Evolutionary conservation across 2,113 vertebrate species (phyloP), one percentile per base, ranked within the genome.

Genomic region (Sceloporus tristichus): DNA sequence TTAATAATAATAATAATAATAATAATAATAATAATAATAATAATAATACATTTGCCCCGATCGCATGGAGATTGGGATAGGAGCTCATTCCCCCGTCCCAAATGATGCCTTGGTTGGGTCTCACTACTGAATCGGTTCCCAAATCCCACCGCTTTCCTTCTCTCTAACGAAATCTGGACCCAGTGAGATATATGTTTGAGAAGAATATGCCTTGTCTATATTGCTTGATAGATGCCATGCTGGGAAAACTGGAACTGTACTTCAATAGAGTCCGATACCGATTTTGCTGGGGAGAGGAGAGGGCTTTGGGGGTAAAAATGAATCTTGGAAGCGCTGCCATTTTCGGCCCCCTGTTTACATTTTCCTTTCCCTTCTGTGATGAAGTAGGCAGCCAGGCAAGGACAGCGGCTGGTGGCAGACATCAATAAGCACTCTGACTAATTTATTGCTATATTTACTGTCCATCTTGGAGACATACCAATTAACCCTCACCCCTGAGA

Each of bases 381-480:
- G 73, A 86, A 76, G 79, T 42, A 27, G 16, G n/a, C 53, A 40
- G 54, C 25, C 34, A 81, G 34, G 16, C 71, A n/a, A 89, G 78
- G 84, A 82, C 71, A 89, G 79, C n/a, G 53, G 71, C n/a, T 10
- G 11, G 78, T n/a, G 21, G 48, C 68, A 82, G 48, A 81, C 73
- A 81, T 89, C 85, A 81, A 85, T 85, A 59, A 80, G 42, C 89
- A 25, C 65, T 40, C 65, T 25, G 79, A 75, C 59, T 62, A 88
- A 85, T 82, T 88, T 85, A 82, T 59, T 48, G 89, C 71, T 54
- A 80, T 78, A 88, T 78, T 85, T 85, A 88, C 70, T 82, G 34
- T 88, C 82, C 79, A 38, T 70, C 71, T 71, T 77, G 70, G 82
- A 80, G 77, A 77, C 70, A 40, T 48, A 71, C 59, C 62, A 81